Base-by-base conservation (phyloP, 2,888 invertebrate genomes). In the Melinopterus prodromus region DNA sequence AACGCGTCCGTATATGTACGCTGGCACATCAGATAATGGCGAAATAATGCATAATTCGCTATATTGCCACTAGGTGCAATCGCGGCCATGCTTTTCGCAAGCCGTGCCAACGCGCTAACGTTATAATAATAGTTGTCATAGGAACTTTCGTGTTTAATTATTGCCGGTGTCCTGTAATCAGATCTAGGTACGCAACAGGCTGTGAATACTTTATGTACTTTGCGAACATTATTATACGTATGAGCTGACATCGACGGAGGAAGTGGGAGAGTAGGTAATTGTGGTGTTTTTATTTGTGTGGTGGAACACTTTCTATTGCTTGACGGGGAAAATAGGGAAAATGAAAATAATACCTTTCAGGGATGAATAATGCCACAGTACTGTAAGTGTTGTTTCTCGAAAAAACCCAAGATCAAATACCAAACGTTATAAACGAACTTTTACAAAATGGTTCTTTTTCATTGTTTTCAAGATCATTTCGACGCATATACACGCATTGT, bases 61-160 rank as follows among this genome's bases (percentile, higher is more conserved):
- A 53, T 53, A 53, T 53, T 53, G 53, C 53, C 53, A 12, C 53
- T 53, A 53, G 53, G 53, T 53, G 53, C 53, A 53, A 3, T 53
- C 53, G 53, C 53, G 53, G 5, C 53, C 53, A 53, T 53, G 53
- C 53, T 53, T 53, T 53, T 12, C 53, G 12, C 53, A 53, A 53
- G 53, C 53, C 53, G 7, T 53, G 53, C 53, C 5, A 53, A 53
- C 53, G 12, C 53, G 74, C 74, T 37, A 74, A 74, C 74, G 74
- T 74, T 74, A 74, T 74, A 74, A 74, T 74, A 74, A 74, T 74
- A 74, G 74, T 26, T 74, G 74, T 74, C 74, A 37, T 37, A 53
- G 53, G 74, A n/a, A 37, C 36, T 74, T 74, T 74, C 74, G 35
- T 74, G 74, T 74, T 74, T 74, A 74, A 74, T 74, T 74, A 37